phyloP scores from a whole-genome alignment of 2,113 vertebrate genomes.

The Daphoenositta chrysoptera region DNA sequence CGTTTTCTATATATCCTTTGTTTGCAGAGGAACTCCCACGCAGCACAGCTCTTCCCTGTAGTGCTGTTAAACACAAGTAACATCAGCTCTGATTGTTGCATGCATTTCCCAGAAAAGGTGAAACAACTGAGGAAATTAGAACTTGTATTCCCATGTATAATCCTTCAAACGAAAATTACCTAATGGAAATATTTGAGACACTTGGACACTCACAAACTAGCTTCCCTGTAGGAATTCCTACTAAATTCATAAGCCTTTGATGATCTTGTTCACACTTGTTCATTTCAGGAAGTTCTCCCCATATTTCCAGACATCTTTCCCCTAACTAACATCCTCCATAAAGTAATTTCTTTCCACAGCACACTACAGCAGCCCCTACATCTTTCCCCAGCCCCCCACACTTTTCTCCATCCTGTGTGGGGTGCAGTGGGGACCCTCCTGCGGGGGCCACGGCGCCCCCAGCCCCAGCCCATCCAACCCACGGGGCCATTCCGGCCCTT shows the following conservation, averaged over 20 bases:
- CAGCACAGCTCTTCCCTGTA: background rate
- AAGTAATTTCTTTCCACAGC: background rate
- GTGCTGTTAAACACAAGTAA: background rate
- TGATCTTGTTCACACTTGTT: background rate
- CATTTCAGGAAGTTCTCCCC: background rate
- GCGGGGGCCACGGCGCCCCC: background rate
- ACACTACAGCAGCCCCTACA: background rate
- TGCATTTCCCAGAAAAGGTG: background rate
- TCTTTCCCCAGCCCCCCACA: background rate
- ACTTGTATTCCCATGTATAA: rapidly evolving
- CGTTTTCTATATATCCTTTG: background rate
- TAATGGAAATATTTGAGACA: background rate
- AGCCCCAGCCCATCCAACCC: background rate
- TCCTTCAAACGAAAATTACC: background rate
- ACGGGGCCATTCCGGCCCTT: background rate
- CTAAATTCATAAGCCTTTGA: background rate
- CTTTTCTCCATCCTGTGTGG: background rate
- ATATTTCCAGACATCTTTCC: background rate
- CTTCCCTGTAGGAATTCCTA: background rate
- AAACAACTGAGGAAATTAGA: background rate
- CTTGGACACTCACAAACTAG: background rate
- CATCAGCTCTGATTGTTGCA: background rate
- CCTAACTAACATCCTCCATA: background rate
- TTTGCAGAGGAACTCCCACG: background rate
- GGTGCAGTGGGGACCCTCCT: background rate